These are phyloP conservation scores for Hylyphantes graminicola DNA, from an alignment of 1,140 invertebrate genomes.

Conservation along the genomic window DNA sequence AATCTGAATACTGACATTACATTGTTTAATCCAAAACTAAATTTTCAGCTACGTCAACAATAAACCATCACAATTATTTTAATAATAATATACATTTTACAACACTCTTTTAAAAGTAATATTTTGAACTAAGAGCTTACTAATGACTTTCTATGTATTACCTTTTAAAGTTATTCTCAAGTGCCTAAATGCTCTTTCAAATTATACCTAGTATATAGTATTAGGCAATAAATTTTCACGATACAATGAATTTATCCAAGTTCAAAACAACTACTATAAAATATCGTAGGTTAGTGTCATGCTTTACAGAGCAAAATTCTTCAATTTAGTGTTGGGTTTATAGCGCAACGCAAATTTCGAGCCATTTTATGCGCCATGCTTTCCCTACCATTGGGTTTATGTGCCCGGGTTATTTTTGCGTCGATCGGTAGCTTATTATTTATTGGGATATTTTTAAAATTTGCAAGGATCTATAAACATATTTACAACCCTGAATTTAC, in stretches of 20 bases:
- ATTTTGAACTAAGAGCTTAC: too few relatives aligned
- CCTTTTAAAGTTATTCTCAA: too few relatives aligned
- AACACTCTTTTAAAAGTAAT: too few relatives aligned
- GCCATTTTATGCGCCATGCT: conserved; percentile 22
- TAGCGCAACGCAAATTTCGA: conserved; percentile 36
- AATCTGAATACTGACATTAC: too few relatives aligned
- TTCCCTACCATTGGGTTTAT: conserved; percentile 22
- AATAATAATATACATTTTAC: too few relatives aligned
- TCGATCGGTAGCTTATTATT: conserved; percentile 30
- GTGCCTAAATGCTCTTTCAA: too few relatives aligned
- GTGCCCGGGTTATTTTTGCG: conserved; percentile 29
- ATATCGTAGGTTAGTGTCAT: not conserved
- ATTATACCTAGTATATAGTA: too few relatives aligned
- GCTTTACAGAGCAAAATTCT: conserved; percentile 18
- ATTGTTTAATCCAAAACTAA: too few relatives aligned
- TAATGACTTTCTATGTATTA: too few relatives aligned
- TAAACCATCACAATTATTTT: too few relatives aligned
- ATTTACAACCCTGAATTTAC: conserved; percentile 49
- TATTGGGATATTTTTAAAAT: conserved; percentile 50
- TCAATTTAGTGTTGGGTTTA: conserved; percentile 34
- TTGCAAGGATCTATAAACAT: conserved; percentile 45
- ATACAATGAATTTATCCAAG: conserved; percentile 1
- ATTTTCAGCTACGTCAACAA: too few relatives aligned
- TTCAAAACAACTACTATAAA: conserved; percentile 27
- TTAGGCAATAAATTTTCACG: too few relatives aligned